Evolutionary conservation across 2,888 invertebrate species (phyloP), one percentile per base, ranked within the genome.

Genomic region (Xanthorhoe spadicearia): DNA sequence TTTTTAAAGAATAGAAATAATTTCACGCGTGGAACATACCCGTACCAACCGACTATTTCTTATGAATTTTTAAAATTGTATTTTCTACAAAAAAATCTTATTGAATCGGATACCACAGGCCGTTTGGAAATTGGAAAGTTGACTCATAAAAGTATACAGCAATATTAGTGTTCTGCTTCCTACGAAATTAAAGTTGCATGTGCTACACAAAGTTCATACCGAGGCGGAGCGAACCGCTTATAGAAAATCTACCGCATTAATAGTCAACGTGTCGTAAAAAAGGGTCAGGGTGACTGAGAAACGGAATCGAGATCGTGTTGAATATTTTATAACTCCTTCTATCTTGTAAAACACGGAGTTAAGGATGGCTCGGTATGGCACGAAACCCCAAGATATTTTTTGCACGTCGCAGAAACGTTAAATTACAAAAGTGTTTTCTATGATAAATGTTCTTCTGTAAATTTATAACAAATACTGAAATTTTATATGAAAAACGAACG

Each of bases 261-360:
- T 77, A 78, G 79, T 75, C 71, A 68, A 76, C 76, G 80, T 78
- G 78, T 82, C 81, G 79, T 83, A 83, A 84, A 86, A 87, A 85
- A 83, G 77, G 82, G 76, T 73, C 68, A 66, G 75, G 74, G 77
- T 80, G 80, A 81, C 82, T 83, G 82, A 83, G 85, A 85, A 88
- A 85, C 82, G 74, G 81, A 83, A 84, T 84, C 81, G 83, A 81
- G 82, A 83, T 75, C 78, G 78, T 83, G 80, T 78, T 87, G 86
- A 89, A 86, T 89, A 85, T 89, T 88, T 87, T 87, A 89, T 86
- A 81, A 74, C 78, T 67, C 73, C 78, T 79, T 79, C 80, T 84
- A 82, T 87, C 83, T 83, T 82, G 83, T 83, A 81, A 82, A 79
- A 77, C 77, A 78, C 75, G 78, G 80, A 23, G 82, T 83, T 83